These are phyloP conservation scores for Myotis planiceps DNA, from an alignment of 2,797 vertebrate species.

Conservation along the genomic window DNA sequence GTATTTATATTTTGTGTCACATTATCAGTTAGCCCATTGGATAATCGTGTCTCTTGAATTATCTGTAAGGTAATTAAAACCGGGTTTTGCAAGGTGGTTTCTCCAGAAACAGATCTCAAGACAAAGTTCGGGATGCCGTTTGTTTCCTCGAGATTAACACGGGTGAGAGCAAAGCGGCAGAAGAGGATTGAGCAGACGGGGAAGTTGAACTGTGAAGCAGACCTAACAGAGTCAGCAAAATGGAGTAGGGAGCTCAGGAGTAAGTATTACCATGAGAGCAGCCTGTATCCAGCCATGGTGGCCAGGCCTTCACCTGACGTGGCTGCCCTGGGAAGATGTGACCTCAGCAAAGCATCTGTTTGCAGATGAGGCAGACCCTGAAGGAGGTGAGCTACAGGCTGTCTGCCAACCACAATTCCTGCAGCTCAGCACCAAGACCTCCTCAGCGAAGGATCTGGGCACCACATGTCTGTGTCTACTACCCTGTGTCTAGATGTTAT, in stretches of 20 bases:
- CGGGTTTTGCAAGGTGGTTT: background rate
- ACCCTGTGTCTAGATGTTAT: background rate
- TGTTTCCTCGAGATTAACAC: background rate
- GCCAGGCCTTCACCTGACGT: rapidly evolving
- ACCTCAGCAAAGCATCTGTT: background rate
- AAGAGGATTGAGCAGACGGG: background rate
- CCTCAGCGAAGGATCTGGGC: background rate
- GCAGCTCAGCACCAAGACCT: background rate
- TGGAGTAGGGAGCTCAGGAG: background rate
- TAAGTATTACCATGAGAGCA: background rate
- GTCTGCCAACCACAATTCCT: background rate
- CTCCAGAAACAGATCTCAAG: background rate
- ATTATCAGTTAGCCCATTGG: background rate
- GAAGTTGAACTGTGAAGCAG: background rate
- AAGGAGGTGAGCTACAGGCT: too few species aligned
- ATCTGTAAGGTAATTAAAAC: background rate
- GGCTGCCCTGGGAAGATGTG: background rate
- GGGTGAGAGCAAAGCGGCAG: background rate
- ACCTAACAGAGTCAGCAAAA: background rate
- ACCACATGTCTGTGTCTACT: background rate
- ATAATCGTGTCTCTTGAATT: background rate
- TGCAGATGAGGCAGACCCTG: too few species aligned
- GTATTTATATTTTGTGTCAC: background rate
- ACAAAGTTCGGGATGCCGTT: background rate
- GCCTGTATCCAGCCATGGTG: background rate